Evolutionary conservation across 2,113 vertebrate species (phyloP).

Genomic region (Saguinus imperator): DNA sequence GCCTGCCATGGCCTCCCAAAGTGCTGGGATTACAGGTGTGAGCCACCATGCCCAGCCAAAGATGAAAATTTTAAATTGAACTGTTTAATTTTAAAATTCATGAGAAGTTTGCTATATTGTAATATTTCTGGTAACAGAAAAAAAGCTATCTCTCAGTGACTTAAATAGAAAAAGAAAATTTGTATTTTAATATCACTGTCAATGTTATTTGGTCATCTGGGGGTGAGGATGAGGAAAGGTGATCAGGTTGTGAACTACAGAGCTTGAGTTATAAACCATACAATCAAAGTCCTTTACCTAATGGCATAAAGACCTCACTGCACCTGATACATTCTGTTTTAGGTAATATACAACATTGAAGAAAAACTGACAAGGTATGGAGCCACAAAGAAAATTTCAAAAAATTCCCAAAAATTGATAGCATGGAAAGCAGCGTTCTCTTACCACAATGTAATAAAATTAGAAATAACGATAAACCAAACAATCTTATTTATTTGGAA

Average conservation of each 20-base stretch:
- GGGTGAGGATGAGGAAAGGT: not conserved
- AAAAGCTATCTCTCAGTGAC: not conserved
- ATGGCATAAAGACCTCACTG: not conserved
- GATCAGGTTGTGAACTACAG: not conserved
- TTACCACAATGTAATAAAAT: not conserved
- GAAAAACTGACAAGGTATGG: not conserved
- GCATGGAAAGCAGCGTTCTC: not conserved
- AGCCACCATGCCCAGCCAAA: no score
- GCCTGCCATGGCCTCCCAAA: no score
- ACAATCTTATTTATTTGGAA: not conserved
- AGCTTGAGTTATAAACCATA: not conserved
- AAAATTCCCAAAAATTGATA: not conserved
- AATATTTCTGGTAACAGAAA: not conserved
- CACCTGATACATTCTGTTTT: not conserved
- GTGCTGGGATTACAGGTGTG: no score
- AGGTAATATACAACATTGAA: not conserved
- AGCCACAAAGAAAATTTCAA: not conserved
- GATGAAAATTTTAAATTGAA: not conserved
- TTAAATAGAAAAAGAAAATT: not conserved
- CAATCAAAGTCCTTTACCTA: not conserved
- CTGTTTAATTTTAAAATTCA: not conserved
- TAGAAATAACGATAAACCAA: not conserved
- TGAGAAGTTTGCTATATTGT: not conserved
- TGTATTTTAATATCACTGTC: not conserved
- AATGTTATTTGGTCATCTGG: not conserved